Conservation (phyloP, 2,888 invertebrate genomes). For the Drosophila demipolita region DNA sequence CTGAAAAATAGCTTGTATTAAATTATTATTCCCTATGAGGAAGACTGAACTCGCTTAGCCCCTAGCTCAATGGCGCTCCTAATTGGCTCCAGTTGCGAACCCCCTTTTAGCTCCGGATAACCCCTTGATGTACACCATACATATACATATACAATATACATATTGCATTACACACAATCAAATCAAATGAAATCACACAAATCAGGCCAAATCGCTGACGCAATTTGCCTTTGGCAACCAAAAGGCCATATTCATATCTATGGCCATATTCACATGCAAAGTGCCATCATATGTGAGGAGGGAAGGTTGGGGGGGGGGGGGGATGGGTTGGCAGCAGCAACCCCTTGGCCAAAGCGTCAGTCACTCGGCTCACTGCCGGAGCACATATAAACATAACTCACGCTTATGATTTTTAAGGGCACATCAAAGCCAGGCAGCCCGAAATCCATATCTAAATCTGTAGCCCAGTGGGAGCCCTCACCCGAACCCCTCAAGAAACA, state of each 20-base stretch:
- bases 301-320: not conserved
- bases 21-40: not conserved
- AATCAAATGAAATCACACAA: conserved; percentile 75
- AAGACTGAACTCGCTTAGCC: not conserved
- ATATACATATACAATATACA: conserved; percentile 4
- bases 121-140: not conserved
- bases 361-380: conserved; percentile 12
- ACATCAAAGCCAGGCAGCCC: conserved; percentile 61
- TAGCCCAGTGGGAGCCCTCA: conserved; percentile 9
- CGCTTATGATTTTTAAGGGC: conserved; percentile 80
- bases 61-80: conserved; percentile 7
- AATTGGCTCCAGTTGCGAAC: conserved; percentile 12
- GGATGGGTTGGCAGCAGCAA: conserved; percentile 14
- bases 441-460: conserved; percentile 10
- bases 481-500: conserved; percentile 55
- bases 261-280: conserved; percentile 36
- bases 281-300: conserved; percentile 15
- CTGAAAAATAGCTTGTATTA: not conserved
- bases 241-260: conserved; percentile 16
- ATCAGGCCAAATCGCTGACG: conserved; percentile 73
- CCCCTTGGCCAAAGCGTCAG: conserved; percentile 45
- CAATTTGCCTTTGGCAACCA: conserved; percentile 64
- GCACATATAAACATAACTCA: conserved; percentile 67
- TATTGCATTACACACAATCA: conserved; percentile 67
- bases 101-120: not conserved